Conservation (phyloP, 2,888 invertebrate species). For the Ceramica pisi region DNA sequence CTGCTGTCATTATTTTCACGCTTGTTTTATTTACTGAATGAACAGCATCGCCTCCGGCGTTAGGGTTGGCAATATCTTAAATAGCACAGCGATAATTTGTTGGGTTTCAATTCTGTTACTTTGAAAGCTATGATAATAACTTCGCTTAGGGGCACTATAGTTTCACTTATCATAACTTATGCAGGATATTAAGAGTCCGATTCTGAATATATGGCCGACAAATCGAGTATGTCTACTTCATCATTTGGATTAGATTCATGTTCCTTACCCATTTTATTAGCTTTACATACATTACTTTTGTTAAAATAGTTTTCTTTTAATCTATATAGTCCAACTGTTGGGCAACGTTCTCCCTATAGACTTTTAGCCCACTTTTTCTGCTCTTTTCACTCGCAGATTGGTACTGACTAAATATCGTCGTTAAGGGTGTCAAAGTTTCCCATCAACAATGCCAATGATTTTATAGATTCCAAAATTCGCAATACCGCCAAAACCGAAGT, state of each 20-base stretch:
- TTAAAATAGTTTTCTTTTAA: not conserved
- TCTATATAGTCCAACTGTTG: not conserved
- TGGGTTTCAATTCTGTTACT: conserved; percentile 43
- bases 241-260: conserved; percentile 22
- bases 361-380: not conserved
- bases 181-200: conserved; percentile 42
- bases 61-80: conserved; percentile 48
- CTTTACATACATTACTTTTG: not conserved
- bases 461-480: conserved; percentile 43
- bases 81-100: conserved; percentile 50
- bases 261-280: not conserved
- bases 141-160: conserved; percentile 54
- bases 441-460: conserved; percentile 16
- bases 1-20: conserved; percentile 34
- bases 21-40: conserved; percentile 44
- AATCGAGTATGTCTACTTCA: conserved; percentile 30
- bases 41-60: conserved; percentile 21
- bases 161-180: conserved; percentile 54
- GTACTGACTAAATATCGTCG: not conserved
- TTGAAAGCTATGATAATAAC: conserved; percentile 54
- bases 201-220: conserved; percentile 42
- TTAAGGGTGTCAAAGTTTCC: not conserved
- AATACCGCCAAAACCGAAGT: conserved; percentile 49
- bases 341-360: too few relatives aligned
- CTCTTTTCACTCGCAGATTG: not conserved